A percentile compares a stretch with the other conserved stretches of the same genome.
These are phyloP conservation scores for Hemaris fuciformis DNA, from an alignment of 2,888 invertebrate genomes.

Conservation along the genomic window DNA sequence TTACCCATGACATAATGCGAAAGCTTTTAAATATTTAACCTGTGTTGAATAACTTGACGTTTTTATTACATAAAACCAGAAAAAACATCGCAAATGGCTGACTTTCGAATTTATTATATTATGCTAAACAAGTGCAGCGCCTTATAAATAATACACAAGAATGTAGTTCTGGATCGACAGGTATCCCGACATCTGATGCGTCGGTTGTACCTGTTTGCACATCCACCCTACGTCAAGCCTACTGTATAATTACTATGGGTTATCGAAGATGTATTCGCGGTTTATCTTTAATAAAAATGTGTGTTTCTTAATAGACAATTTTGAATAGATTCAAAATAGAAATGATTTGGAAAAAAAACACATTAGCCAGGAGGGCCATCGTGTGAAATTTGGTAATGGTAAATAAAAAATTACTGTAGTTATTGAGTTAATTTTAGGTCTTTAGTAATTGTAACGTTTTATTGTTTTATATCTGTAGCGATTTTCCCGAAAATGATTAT, in stretches of 20 bases:
- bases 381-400: no score
- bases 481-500: no score
- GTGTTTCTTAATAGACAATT: no score
- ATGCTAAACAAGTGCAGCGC: neutral
- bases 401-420: no score
- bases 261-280: neutral
- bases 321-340: no score
- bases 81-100: neutral
- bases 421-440: no score
- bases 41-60: neutral
- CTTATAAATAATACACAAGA: neutral
- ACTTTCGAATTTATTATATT: neutral
- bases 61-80: neutral
- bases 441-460: no score
- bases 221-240: neutral
- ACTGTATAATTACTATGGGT: neutral
- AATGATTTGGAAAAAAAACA: no score
- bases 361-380: no score
- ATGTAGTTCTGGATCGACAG: neutral
- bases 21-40: neutral
- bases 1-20: neutral
- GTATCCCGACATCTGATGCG: neutral
- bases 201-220: neutral
- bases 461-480: no score
- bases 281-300: neutral